Evolutionary conservation across 2,113 vertebrate species (phyloP).

Genomic region (Chloebia gouldiae): DNA sequence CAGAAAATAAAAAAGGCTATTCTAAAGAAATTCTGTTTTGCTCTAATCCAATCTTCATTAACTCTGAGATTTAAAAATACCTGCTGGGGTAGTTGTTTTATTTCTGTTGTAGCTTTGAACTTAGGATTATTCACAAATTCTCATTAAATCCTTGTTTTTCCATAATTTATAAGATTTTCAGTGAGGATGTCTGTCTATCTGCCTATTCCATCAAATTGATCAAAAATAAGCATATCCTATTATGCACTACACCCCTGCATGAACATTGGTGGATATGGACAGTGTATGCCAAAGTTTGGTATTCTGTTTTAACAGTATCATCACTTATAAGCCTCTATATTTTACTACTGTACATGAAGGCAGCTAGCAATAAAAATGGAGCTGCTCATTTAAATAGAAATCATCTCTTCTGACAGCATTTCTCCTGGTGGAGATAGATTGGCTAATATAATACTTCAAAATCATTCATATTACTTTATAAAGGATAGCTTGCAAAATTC

Average conservation of each 20-base stretch:
- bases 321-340: background rate
- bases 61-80: background rate
- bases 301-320: background rate
- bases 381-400: background rate
- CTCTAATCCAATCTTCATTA: background rate
- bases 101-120: background rate
- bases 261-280: rapidly evolving
- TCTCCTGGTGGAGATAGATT: background rate
- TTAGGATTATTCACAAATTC: background rate
- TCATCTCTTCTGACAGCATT: background rate
- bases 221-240: background rate
- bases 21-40: background rate
- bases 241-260: background rate
- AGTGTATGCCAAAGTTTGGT: background rate
- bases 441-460: background rate
- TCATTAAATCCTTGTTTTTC: background rate
- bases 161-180: background rate
- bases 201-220: background rate
- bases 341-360: background rate
- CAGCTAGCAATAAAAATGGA: background rate
- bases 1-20: background rate
- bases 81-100: background rate
- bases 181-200: background rate
- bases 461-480: background rate
- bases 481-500: background rate